phyloP scores from a whole-genome alignment of 2,113 vertebrate genomes.

The Peucedramus taeniatus region DNA sequence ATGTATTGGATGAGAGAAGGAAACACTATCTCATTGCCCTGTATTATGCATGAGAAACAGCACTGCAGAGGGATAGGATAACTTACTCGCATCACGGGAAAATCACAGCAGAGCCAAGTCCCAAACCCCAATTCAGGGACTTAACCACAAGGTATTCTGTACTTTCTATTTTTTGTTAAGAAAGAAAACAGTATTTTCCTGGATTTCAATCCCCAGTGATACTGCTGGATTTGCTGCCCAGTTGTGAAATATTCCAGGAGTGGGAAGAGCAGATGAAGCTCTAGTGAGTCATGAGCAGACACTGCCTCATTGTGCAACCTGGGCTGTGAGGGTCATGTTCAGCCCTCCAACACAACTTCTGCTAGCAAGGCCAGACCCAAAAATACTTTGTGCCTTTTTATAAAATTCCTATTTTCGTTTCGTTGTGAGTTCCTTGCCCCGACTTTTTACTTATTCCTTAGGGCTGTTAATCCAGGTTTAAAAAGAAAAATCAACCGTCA shows the following conservation, averaged over 20 bases:
- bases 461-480: not conserved
- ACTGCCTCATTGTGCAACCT: conserved; percentile 14
- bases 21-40: not conserved
- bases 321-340: not conserved
- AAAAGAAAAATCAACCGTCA: not conserved
- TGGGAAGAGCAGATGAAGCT: conserved; percentile 22
- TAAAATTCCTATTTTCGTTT: not conserved
- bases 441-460: not conserved
- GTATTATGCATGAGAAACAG: not conserved
- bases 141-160: not conserved
- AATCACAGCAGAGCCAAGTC: not conserved
- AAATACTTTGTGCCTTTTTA: not conserved
- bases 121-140: not conserved
- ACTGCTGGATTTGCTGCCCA: not conserved
- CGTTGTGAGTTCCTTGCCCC: not conserved
- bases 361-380: not conserved
- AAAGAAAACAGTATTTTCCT: conserved; percentile 22
- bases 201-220: not conserved
- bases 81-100: not conserved
- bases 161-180: conserved; percentile 14
- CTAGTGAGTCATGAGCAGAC: conserved; percentile 1
- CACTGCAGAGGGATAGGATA: not conserved
- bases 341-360: not conserved
- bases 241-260: not conserved
- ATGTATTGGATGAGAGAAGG: not conserved